These are phyloP conservation scores for Plecturocebus donacophilus DNA, from an alignment of 2,113 vertebrate genomes.

Conservation along the genomic window DNA sequence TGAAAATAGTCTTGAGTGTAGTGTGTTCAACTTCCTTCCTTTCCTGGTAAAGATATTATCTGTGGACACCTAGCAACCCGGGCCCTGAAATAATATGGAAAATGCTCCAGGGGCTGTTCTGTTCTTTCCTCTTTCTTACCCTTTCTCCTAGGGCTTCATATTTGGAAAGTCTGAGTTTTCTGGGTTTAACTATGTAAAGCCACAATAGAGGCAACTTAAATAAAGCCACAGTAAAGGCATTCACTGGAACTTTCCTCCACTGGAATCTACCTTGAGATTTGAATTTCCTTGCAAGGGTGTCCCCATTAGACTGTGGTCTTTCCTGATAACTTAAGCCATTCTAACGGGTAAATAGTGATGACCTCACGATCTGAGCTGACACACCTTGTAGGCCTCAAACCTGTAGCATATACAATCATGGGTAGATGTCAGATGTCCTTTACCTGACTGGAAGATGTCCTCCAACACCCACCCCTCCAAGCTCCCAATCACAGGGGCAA, in stretches of 20 bases:
- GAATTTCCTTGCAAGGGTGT: neutral
- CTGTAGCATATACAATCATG: neutral
- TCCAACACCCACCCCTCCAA: neutral
- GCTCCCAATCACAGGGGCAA: neutral
- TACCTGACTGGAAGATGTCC: no score
- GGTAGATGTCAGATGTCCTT: neutral
- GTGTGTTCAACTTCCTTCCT: slow-evolving; percentile 26
- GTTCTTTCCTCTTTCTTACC: slow-evolving; percentile 14
- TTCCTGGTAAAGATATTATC: slow-evolving; percentile 57
- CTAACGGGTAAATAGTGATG: neutral
- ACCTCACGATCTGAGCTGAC: neutral
- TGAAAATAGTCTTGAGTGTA: slow-evolving; percentile 24
- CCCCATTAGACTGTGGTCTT: neutral
- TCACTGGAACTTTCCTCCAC: neutral
- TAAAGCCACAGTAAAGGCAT: neutral
- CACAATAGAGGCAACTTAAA: neutral
- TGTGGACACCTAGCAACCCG: slow-evolving; percentile 66
- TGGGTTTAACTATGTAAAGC: neutral
- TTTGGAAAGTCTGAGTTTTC: neutral
- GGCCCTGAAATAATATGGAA: slow-evolving; percentile 65
- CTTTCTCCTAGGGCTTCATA: neutral
- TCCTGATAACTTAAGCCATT: neutral
- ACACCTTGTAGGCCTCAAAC: neutral
- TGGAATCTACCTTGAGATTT: neutral
- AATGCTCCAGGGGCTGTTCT: slow-evolving; percentile 28